Evolutionary conservation across 2,797 vertebrate genomes (phyloP).

Genomic region (Neostethus bicornis): DNA sequence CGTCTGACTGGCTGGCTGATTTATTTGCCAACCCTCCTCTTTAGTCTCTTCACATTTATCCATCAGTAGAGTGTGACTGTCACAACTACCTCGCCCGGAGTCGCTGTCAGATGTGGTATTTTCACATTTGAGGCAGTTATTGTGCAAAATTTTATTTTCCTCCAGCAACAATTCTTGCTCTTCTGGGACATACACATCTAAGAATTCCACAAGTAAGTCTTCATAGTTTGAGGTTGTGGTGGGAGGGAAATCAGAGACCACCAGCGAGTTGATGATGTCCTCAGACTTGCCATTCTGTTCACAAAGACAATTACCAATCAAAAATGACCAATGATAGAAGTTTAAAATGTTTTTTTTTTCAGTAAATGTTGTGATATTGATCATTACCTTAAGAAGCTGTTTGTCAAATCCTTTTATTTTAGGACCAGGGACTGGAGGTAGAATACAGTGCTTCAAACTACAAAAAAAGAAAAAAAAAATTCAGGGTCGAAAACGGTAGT

Average conservation of each 20-base stretch:
- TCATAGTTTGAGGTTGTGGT: conserved; percentile 78
- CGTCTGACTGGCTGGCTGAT: conserved; percentile 21
- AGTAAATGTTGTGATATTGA: background rate
- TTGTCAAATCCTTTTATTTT: conserved; percentile 96
- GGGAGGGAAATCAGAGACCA: conserved; percentile 87
- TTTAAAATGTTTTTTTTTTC: background rate
- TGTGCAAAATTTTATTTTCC: conserved; percentile 66
- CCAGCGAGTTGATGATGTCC: conserved; percentile 85
- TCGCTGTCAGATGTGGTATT: conserved; percentile 83
- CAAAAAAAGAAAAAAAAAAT: conserved; percentile 27
- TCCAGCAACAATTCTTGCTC: conserved; percentile 81
- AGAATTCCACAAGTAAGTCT: conserved; percentile 88
- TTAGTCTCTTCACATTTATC: conserved; percentile 78
- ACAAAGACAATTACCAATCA: conserved; percentile 31
- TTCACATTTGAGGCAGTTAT: conserved; percentile 68
- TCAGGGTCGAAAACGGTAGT: conserved; percentile 8
- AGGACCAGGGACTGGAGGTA: conserved; percentile 93
- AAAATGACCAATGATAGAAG: background rate
- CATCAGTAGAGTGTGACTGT: conserved; percentile 87
- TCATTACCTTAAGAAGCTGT: conserved; percentile 87
- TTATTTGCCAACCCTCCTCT: conserved; percentile 28
- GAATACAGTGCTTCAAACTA: conserved; percentile 87
- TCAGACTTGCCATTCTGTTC: conserved; percentile 87
- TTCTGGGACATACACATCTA: conserved; percentile 87
- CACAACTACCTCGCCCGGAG: conserved; percentile 90